These are phyloP conservation scores for Eucriotettix oculatus DNA, from an alignment of 2,888 invertebrate species.

Conservation along the genomic window DNA sequence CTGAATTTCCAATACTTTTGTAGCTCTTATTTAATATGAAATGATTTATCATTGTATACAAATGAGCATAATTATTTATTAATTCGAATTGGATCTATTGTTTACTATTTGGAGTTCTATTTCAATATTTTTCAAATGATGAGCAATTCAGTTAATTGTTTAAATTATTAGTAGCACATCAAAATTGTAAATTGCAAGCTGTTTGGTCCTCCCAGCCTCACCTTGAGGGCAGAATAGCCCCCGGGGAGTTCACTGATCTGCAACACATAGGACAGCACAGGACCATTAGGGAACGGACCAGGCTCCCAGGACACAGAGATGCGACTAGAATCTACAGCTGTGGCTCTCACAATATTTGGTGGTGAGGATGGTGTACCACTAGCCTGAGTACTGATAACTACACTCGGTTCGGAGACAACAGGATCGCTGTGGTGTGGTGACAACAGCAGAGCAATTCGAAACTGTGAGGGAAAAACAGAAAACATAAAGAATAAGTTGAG, in stretches of 20 bases:
- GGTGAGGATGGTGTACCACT: conserved; percentile 60
- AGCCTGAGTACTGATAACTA: conserved; percentile 57
- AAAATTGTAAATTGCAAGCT: too few species aligned
- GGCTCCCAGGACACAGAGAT: conserved; percentile 80
- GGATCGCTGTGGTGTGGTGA: conserved; percentile 49
- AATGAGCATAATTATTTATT: too few species aligned
- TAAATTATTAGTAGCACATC: too few species aligned
- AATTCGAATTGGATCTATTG: too few species aligned
- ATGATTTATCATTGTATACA: too few species aligned
- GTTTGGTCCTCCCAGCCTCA: conserved; percentile 22
- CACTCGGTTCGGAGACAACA: conserved; percentile 56
- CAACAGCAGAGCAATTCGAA: conserved; percentile 68
- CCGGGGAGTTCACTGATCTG: conserved; percentile 43
- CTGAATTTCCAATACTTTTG: too few species aligned
- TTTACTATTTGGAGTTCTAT: too few species aligned
- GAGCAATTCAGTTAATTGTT: too few species aligned
- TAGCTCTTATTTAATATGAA: too few species aligned
- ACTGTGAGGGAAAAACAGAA: conserved; percentile 33
- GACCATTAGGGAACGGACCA: conserved; percentile 74
- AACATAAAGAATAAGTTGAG: too few species aligned
- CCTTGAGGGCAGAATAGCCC: conserved; percentile 48
- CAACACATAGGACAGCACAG: conserved; percentile 70
- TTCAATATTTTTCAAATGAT: too few species aligned
- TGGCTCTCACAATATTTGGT: conserved; percentile 55
- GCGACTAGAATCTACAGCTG: conserved; percentile 64